phyloP scores from a whole-genome alignment of 1,140 invertebrate species.

The Vanessa tameamea region DNA sequence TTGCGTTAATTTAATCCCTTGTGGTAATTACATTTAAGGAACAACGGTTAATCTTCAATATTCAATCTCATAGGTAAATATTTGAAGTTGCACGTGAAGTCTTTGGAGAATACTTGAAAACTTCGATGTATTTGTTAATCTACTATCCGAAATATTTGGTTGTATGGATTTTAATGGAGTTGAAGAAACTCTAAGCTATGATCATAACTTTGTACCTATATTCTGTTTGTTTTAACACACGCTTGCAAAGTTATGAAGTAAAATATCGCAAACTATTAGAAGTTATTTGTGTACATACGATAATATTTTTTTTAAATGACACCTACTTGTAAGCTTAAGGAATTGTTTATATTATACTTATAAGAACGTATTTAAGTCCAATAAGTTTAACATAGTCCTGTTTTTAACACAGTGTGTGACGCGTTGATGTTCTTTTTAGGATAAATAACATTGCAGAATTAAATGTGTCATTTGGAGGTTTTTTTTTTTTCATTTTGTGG shows the following conservation, averaged over 20 bases:
- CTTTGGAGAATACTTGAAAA: background rate
- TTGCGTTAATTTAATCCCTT: background rate
- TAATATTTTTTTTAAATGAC: too few species aligned
- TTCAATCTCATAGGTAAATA: conserved; percentile 2
- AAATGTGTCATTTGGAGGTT: background rate
- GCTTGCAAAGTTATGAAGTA: too few species aligned
- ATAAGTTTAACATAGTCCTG: too few species aligned
- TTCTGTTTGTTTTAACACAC: too few species aligned
- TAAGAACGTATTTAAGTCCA: too few species aligned
- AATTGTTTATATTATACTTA: too few species aligned
- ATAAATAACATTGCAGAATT: conserved; percentile 9
- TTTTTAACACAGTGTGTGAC: conserved; percentile 5
- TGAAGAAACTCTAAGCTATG: background rate
- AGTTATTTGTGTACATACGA: too few species aligned
- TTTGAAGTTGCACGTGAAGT: background rate
- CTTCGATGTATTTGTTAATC: background rate
- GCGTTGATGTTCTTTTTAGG: conserved; percentile 65
- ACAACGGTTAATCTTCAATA: background rate
- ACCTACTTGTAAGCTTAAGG: too few species aligned
- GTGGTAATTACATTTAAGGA: background rate
- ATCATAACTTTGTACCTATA: background rate
- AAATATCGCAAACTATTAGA: too few species aligned
- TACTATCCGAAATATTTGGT: background rate
- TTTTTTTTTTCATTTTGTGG: background rate
- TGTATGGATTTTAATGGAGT: background rate